phyloP scores from a whole-genome alignment of 1,140 invertebrate species.

The Drepana arcuata region DNA sequence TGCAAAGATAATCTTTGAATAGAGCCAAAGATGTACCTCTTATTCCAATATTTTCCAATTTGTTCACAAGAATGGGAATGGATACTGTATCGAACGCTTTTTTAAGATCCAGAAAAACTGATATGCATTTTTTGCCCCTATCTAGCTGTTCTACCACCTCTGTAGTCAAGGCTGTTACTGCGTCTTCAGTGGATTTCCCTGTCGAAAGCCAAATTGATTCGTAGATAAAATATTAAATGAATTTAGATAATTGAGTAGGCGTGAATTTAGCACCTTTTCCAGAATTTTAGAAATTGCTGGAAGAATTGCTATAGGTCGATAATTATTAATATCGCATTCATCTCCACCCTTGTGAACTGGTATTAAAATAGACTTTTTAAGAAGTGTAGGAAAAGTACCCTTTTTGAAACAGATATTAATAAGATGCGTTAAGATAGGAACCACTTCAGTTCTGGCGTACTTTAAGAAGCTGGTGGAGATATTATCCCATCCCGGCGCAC shows the following conservation, averaged over 20 bases:
- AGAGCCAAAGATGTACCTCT: too few species aligned
- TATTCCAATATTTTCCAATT: too few species aligned
- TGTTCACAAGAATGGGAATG: too few species aligned
- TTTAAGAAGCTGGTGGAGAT: slow-evolving; percentile 11
- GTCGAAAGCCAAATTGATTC: slow-evolving; percentile 5
- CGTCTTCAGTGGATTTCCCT: slow-evolving; percentile 4
- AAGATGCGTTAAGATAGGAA: neutral
- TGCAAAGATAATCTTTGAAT: too few species aligned
- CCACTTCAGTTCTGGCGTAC: neutral
- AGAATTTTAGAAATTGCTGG: slow-evolving; percentile 2
- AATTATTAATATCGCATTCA: neutral
- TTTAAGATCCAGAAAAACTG: too few species aligned
- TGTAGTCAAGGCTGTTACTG: too few species aligned
- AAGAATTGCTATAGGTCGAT: slow-evolving; percentile 2
- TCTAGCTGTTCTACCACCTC: too few species aligned
- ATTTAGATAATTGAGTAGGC: slow-evolving; percentile 2
- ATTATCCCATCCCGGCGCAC: slow-evolving; percentile 11
- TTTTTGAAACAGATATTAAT: neutral
- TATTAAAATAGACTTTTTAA: neutral
- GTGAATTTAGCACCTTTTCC: slow-evolving; percentile 1
- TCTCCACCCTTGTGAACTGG: neutral
- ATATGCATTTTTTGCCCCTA: too few species aligned
- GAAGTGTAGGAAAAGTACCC: neutral
- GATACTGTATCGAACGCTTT: too few species aligned
- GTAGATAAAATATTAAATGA: neutral